These are phyloP conservation scores for Esox niger DNA, from an alignment of 2,113 vertebrate genomes.

Conservation along the genomic window DNA sequence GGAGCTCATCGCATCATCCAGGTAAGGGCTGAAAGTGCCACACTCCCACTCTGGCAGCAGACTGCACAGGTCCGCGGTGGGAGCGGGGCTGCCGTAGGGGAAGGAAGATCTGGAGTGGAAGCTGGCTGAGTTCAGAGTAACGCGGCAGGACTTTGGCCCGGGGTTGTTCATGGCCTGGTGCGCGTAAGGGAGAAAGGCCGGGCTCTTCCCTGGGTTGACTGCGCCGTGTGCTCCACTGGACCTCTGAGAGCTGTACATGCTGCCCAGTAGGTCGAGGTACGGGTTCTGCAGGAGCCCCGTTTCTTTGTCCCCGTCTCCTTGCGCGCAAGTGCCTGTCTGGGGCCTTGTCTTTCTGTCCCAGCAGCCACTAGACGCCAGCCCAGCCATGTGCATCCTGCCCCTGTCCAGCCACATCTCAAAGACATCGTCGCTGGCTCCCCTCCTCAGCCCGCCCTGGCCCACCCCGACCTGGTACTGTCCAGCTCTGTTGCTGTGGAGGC, in stretches of 20 bases:
- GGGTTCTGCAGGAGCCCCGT: conserved; percentile 38
- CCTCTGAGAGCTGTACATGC: conserved; percentile 33
- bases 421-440: conserved; percentile 17
- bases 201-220: conserved; percentile 17
- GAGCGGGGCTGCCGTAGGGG: conserved; percentile 15
- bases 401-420: conserved; percentile 55
- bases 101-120: conserved; percentile 49
- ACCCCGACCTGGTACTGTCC: conserved; percentile 21
- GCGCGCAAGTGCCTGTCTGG: conserved; percentile 18
- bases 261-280: conserved; percentile 40
- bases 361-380: conserved; percentile 29
- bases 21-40: conserved; percentile 54
- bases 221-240: conserved; percentile 33
- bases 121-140: conserved; percentile 50
- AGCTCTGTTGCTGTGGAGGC: conserved; percentile 6
- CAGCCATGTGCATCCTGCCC: conserved; percentile 30
- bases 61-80: conserved; percentile 51
- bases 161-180: conserved; percentile 44
- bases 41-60: conserved; percentile 56
- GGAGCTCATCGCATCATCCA: conserved; percentile 43
- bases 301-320: conserved; percentile 35
- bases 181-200: conserved; percentile 37
- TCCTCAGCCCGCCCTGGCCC: conserved; percentile 34
- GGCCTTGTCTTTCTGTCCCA: conserved; percentile 35
- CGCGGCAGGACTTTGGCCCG: conserved; percentile 29